Evolutionary conservation across 2,888 invertebrate species (phyloP).

Genomic region (Nezara viridula): DNA sequence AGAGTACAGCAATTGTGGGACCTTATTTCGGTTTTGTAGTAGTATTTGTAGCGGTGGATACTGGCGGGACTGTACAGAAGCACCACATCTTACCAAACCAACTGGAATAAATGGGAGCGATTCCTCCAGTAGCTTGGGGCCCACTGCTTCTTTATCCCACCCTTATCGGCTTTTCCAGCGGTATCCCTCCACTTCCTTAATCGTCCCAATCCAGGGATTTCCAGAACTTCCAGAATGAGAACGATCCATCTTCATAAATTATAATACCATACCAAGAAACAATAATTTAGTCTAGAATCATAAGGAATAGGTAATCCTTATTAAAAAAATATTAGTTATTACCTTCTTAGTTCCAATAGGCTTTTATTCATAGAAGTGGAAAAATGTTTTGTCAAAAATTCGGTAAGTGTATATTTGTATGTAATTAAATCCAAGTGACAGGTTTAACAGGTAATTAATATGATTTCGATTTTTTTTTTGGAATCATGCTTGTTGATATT

Average conservation of each 20-base stretch:
- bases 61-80: neutral
- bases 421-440: too few relatives aligned
- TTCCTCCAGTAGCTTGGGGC: neutral
- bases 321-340: too few relatives aligned
- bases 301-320: neutral
- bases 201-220: constrained; percentile 3
- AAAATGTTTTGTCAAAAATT: too few relatives aligned
- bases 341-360: too few relatives aligned
- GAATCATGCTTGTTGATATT: too few relatives aligned
- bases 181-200: neutral
- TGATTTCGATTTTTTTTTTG: too few relatives aligned
- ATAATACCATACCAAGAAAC: neutral
- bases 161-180: constrained; percentile 13
- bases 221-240: neutral
- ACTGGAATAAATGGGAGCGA: constrained; percentile 8
- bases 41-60: neutral
- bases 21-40: neutral
- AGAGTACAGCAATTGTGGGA: too few relatives aligned
- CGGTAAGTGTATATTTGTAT: too few relatives aligned
- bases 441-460: too few relatives aligned
- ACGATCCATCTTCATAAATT: neutral
- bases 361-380: too few relatives aligned
- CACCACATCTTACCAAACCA: neutral
- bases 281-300: neutral
- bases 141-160: constrained; percentile 5